Evolutionary conservation across 2,888 invertebrate species (phyloP), one percentile per base, ranked within the genome.

Genomic region (Stenodera caucasica): DNA sequence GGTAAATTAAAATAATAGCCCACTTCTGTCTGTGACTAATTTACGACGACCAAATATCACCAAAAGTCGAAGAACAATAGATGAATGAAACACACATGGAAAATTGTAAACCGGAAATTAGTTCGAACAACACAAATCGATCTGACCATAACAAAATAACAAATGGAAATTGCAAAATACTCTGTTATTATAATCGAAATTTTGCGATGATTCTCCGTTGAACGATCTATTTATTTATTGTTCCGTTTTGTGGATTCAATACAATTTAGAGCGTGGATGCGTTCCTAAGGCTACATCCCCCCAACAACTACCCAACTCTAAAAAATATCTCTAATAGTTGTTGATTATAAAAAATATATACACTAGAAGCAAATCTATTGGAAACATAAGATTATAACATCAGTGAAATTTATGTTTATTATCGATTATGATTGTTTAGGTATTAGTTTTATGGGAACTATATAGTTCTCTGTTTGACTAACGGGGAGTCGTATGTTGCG

Each of bases 61-160:
- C 53, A 70, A 64, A 63, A 67, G 68, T 62, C 64, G 70, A 72
- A 72, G n/a, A n/a, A n/a, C n/a, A n/a, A n/a, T n/a, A 75, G 75
- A 77, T 77, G 76, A 77, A 76, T 75, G 76, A 75, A 75, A 75
- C 72, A 70, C n/a, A n/a, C n/a, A n/a, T n/a, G n/a, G 69, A 69
- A 64, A 58, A 71, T 69, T 70, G 74, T 76, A 74, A 78, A 71
- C 74, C 74, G 77, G 76, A 76, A 77, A 77, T 77, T 76, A 77
- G 76, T 75, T 71, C 66, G 70, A 68, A 73, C 69, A 73, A 73
- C 74, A 72, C 73, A 75, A 75, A 74, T 76, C 75, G 71, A 74
- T 74, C 75, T 73, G 64, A 58, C 50, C 18, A 30, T n/a, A 4
- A 40, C 37, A n/a, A n/a, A n/a, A n/a, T n/a, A n/a, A n/a, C n/a